Evolutionary conservation across 2,113 vertebrate genomes (phyloP), one percentile per base, ranked within the genome.

Genomic region (Suricata suricatta): DNA sequence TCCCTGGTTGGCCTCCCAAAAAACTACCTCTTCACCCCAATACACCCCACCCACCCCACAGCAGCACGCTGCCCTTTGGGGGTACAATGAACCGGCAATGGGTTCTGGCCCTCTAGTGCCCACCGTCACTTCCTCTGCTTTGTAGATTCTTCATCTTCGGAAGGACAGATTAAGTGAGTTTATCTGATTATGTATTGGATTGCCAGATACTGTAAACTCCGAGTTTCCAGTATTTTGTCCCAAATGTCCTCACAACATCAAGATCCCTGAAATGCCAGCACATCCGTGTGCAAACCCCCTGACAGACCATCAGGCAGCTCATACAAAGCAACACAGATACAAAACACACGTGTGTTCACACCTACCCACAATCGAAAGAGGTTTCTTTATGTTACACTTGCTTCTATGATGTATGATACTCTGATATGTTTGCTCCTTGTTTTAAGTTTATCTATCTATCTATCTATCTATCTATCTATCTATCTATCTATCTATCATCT

Each of bases 21-120:
- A 79, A 19, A 3, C 68, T 1, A 35, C 35, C 54, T 33, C 68
- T 47, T 29, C 47, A 13, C 31, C 64, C 13, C 1, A 1, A 9
- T 15, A 1, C 1, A 2, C 25, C 47, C 38, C 23, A 3, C 33
- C 2, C 15, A 1, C 35, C 31, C 29, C 10, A 3, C 2, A 10
- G 44, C 35, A 35, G 31, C 52, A 38, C 60, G 3, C 3, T 27
- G n/a, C 52, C 12, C 1, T 6, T 11, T 15, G 12, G 17, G 29
- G 66, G 11, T 2, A 6, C 5, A 0, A 7, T 0, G 25, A 25
- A 6, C 63, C 1, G 2, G 19, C 81, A 31, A 5, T 2, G 57
- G n/a, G 9, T 35, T 35, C 85, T 15, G 52, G 44, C 41, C 81
- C 66, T 5, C 14, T 2, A 13, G 68, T 27, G 27, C 41, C 35